A percentile compares a stretch with the other conserved stretches of the same genome.
phyloP scores from a whole-genome alignment of 2,797 vertebrate genomes.

The Semaprochilodus insignis region DNA sequence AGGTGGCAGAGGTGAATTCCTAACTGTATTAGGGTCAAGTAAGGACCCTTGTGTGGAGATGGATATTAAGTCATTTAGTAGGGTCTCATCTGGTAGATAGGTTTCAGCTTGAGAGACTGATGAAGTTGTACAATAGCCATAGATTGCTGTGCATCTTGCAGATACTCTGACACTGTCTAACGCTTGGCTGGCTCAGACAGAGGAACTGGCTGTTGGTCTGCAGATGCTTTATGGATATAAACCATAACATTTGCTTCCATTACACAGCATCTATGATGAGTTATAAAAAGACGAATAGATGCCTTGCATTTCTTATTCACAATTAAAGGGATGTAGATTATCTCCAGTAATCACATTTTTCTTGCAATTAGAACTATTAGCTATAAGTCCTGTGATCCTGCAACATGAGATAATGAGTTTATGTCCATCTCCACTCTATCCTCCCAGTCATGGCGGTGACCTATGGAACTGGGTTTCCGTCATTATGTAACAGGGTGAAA shows the following conservation, averaged over 20 bases:
- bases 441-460: too few relatives aligned
- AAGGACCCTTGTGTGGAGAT: constrained; percentile 14
- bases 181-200: background rate
- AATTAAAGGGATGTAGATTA: too few relatives aligned
- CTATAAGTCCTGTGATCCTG: too few relatives aligned
- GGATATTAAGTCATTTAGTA: constrained; percentile 17
- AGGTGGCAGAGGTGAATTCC: constrained; percentile 68
- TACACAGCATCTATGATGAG: background rate
- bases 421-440: too few relatives aligned
- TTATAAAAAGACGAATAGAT: background rate
- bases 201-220: background rate
- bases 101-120: background rate
- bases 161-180: constrained; percentile 2
- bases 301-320: background rate
- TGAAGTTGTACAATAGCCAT: background rate
- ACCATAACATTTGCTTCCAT: background rate
- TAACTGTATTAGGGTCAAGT: constrained; percentile 23
- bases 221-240: constrained; percentile 6
- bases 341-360: too few relatives aligned
- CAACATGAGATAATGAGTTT: too few relatives aligned
- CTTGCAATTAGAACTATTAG: too few relatives aligned
- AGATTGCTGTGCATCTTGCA: background rate
- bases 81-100: background rate
- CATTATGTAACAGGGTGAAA: too few relatives aligned
- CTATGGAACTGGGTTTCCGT: too few relatives aligned